Percentiles rank a stretch among this genome's conserved stretches.
These are phyloP conservation scores for Nipponacmea schrenckii DNA, from an alignment of 2,888 invertebrate species.

Conservation along the genomic window DNA sequence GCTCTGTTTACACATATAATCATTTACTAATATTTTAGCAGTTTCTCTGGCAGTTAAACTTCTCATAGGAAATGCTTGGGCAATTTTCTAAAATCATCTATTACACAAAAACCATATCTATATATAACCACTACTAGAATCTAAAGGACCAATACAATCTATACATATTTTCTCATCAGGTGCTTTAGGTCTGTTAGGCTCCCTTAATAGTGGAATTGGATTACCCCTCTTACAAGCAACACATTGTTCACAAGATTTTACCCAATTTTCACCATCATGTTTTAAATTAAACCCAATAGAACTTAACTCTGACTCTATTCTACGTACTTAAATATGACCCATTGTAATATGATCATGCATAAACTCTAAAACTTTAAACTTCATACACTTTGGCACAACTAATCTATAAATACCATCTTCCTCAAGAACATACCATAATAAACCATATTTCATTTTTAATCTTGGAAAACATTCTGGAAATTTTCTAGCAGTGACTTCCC, in stretches of 20 bases:
- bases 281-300: neutral
- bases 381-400: neutral
- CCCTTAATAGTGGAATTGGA: neutral
- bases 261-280: neutral
- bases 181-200: neutral
- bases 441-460: neutral
- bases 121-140: no score
- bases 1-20: neutral
- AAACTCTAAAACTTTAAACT: neutral
- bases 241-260: neutral
- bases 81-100: no score
- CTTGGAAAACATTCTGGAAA: no score
- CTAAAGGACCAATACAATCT: no score
- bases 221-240: neutral
- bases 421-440: neutral
- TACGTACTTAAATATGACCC: neutral
- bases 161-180: conserved; percentile 4
- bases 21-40: neutral
- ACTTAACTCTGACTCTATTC: neutral
- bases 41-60: no score
- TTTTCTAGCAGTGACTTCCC: no score
- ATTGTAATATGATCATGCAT: neutral
- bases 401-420: neutral
- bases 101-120: no score
- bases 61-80: no score